Conservation (phyloP, 2,888 invertebrate genomes). For the Dexiosoma caninum region DNA sequence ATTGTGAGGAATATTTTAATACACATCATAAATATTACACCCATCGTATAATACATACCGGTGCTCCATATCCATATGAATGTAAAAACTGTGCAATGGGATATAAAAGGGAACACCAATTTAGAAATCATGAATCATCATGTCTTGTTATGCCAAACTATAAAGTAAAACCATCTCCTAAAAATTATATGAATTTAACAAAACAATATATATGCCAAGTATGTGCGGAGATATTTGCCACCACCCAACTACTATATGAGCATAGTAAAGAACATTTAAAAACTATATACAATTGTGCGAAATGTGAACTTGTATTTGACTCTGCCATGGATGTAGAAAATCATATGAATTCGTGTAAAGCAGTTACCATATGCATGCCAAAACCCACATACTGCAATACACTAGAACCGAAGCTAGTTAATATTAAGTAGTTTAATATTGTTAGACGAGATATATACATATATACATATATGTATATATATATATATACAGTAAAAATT, state of each 20-base stretch:
- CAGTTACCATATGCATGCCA: background rate
- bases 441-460: background rate
- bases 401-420: background rate
- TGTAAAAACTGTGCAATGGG: constrained; percentile 29
- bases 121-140: constrained; percentile 1
- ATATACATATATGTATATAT: background rate
- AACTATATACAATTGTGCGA: constrained; percentile 39
- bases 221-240: background rate
- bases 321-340: constrained; percentile 21
- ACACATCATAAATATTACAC: constrained; percentile 61
- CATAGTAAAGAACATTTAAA: constrained; percentile 35
- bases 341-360: constrained; percentile 50
- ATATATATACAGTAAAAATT: no score
- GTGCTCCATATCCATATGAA: constrained; percentile 28
- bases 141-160: background rate
- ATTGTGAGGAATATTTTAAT: constrained; percentile 64
- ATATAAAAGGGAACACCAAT: background rate
- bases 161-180: background rate
- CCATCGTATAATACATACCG: constrained; percentile 64
- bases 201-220: background rate
- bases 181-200: background rate
- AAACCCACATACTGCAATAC: constrained; percentile 11
- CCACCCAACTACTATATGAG: background rate
- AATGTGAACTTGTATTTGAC: constrained; percentile 46
- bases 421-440: background rate